phyloP scores from a whole-genome alignment of 2,113 vertebrate genomes.

The Uropsilus gracilis region DNA sequence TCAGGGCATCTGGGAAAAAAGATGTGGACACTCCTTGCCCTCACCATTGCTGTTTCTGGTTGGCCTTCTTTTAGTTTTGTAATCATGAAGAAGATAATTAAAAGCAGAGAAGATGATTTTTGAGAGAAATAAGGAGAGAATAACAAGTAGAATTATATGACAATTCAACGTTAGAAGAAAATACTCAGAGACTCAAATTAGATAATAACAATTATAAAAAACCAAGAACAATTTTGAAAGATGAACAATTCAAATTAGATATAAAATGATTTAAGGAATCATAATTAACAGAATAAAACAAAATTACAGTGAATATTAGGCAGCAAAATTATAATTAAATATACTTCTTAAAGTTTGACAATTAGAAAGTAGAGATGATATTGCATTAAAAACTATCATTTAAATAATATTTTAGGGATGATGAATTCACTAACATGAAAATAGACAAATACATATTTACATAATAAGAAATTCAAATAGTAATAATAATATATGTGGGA shows the following conservation, averaged over 20 bases:
- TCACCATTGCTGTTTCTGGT: background rate
- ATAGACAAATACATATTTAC: background rate
- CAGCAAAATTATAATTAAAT: constrained; percentile 53
- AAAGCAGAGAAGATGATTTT: constrained; percentile 51
- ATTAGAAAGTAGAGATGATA: constrained; percentile 60
- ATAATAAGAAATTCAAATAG: constrained; percentile 30
- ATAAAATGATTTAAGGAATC: constrained; percentile 36
- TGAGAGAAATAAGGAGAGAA: constrained; percentile 18
- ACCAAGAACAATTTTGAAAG: constrained; percentile 43
- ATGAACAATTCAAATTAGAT: constrained; percentile 53
- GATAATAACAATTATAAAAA: constrained; percentile 60
- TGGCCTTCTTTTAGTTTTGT: background rate
- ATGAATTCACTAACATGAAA: constrained; percentile 3
- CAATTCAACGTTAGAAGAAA: constrained; percentile 46
- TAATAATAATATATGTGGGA: background rate
- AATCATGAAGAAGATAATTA: constrained; percentile 46
- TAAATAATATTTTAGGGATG: constrained; percentile 41
- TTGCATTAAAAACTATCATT: constrained; percentile 38
- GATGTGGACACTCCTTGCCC: background rate
- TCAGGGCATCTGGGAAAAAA: background rate
- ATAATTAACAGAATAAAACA: constrained; percentile 16
- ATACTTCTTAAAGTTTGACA: constrained; percentile 40
- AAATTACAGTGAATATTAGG: constrained; percentile 34
- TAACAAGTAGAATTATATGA: constrained; percentile 35
- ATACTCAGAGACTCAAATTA: constrained; percentile 45